phyloP scores from a whole-genome alignment of 2,888 invertebrate genomes.

The Hyalella azteca region DNA sequence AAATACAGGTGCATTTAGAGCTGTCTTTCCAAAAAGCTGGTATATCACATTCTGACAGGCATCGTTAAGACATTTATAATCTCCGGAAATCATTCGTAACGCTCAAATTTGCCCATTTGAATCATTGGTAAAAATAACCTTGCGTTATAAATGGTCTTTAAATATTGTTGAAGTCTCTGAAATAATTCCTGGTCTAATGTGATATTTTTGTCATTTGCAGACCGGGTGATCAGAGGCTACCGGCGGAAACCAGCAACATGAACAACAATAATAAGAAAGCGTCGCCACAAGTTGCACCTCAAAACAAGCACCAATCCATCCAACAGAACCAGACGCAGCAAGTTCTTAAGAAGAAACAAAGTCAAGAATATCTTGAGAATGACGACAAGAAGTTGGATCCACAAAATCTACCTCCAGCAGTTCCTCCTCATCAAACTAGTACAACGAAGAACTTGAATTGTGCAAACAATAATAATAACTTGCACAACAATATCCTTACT shows the following conservation, averaged over 20 bases:
- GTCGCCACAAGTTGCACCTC: background rate
- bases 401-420: background rate
- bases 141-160: too few species aligned
- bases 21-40: too few species aligned
- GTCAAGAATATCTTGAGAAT: background rate
- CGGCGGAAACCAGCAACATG: background rate
- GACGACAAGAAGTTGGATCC: background rate
- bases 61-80: too few species aligned
- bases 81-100: too few species aligned
- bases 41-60: too few species aligned
- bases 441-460: background rate
- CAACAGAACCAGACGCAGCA: background rate
- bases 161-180: too few species aligned
- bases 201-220: background rate
- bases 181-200: too few species aligned
- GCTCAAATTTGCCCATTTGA: too few species aligned
- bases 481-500: background rate
- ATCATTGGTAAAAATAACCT: too few species aligned
- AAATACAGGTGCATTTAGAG: too few species aligned
- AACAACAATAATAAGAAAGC: conserved; percentile 18
- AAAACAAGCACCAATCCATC: background rate
- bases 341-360: background rate
- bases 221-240: background rate
- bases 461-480: background rate
- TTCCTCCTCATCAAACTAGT: background rate